A percentile compares a stretch with the other conserved stretches of the same genome.
These are phyloP conservation scores for Semicossyphus pulcher DNA, from an alignment of 2,113 vertebrate genomes.

Conservation along the genomic window DNA sequence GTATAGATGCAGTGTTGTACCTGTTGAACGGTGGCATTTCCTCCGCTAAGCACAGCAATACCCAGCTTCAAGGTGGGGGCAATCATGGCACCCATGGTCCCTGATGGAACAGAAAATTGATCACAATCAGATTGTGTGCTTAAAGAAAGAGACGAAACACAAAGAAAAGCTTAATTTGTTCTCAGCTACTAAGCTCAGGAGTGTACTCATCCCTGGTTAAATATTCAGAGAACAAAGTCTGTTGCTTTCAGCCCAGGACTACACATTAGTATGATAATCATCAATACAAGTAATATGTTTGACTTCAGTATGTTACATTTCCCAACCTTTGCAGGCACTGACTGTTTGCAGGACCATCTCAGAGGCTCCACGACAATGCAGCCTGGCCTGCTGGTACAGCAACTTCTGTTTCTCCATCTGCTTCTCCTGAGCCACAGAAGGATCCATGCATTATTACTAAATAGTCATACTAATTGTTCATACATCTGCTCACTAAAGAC, in stretches of 20 bases:
- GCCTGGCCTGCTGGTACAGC: constrained; percentile 93
- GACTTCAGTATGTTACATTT: neutral
- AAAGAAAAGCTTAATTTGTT: neutral
- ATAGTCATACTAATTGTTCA: no score
- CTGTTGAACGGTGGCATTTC: constrained; percentile 94
- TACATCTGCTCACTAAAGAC: no score
- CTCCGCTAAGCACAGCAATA: constrained; percentile 93
- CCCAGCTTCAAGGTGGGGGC: constrained; percentile 92
- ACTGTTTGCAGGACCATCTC: constrained; percentile 96
- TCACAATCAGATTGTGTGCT: constrained; percentile 12
- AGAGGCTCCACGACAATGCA: constrained; percentile 91
- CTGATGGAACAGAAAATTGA: constrained; percentile 57
- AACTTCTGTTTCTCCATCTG: constrained; percentile 97
- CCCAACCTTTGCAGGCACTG: constrained; percentile 92
- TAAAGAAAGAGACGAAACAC: neutral
- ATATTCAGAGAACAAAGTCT: constrained; percentile 16
- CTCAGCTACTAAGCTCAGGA: neutral
- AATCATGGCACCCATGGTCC: constrained; percentile 90
- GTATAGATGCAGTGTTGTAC: no score
- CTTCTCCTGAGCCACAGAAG: constrained; percentile 87
- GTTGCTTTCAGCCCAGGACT: neutral
- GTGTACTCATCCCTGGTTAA: neutral
- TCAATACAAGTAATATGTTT: no score
- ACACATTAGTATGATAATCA: no score
- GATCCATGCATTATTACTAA: neutral